Conservation (phyloP, 2,113 vertebrate species). For the Numida meleagris region DNA sequence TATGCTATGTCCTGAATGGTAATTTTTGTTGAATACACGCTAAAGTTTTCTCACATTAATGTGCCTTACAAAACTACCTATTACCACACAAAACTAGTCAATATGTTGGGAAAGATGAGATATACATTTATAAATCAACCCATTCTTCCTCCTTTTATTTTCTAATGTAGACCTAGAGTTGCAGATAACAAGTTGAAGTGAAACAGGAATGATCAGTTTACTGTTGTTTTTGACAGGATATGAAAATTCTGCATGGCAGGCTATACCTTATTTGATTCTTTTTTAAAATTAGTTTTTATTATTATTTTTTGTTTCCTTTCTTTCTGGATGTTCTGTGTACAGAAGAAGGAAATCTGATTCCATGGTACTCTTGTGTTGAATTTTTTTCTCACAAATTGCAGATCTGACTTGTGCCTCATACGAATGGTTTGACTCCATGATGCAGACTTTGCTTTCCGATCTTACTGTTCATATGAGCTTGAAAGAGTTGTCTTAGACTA, state of each 20-base stretch:
- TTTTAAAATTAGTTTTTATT: no score
- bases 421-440: not conserved
- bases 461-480: not conserved
- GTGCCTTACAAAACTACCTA: not conserved
- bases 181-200: not conserved
- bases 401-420: not conserved
- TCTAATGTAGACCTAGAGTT: not conserved
- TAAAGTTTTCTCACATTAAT: not conserved
- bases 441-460: not conserved
- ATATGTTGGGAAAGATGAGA: not conserved
- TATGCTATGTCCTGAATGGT: not conserved
- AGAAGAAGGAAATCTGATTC: not conserved
- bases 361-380: not conserved
- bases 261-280: not conserved
- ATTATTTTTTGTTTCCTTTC: not conserved
- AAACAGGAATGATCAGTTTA: accelerated
- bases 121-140: not conserved
- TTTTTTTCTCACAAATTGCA: not conserved
- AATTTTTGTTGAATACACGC: not conserved
- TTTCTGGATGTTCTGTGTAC: not conserved
- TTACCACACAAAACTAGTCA: not conserved
- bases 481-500: not conserved
- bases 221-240: not conserved
- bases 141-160: not conserved
- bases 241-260: not conserved